Percentiles rank a stretch among this genome's conserved stretches.
phyloP scores from a whole-genome alignment of 2,888 invertebrate genomes.

The Drosophila hamatofila region DNA sequence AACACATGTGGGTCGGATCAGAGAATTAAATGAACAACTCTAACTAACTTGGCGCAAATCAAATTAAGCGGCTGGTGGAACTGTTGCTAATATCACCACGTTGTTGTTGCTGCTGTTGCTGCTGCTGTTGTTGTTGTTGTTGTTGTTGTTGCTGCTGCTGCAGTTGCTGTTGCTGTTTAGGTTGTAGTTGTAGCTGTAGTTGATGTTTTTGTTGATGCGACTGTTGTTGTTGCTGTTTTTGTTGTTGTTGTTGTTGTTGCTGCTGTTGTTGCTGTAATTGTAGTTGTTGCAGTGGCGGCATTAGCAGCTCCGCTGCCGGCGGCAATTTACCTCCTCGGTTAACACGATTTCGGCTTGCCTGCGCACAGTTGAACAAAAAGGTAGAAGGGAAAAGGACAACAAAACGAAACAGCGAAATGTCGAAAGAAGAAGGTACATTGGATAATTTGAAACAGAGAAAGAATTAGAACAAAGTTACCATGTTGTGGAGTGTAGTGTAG shows the following conservation, averaged over 20 bases:
- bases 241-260: constrained; percentile 32
- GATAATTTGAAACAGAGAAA: constrained; percentile 58
- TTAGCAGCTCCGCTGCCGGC: constrained; percentile 55
- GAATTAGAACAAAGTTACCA: constrained; percentile 64
- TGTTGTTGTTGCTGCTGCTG: constrained; percentile 47
- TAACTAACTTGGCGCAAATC: constrained; percentile 84
- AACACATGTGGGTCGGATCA: constrained; percentile 47
- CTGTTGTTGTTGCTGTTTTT: constrained; percentile 34
- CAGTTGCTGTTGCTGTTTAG: constrained; percentile 51
- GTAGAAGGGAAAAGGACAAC: constrained; percentile 35
- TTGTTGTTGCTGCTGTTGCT: constrained; percentile 78
- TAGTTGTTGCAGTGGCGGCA: constrained; percentile 50
- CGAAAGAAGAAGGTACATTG: constrained; percentile 37
- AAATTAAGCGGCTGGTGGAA: constrained; percentile 84
- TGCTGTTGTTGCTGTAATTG: constrained; percentile 38
- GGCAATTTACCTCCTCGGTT: constrained; percentile 69
- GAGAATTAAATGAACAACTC: constrained; percentile 63
- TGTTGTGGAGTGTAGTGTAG: constrained; percentile 33
- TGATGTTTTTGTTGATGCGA: constrained; percentile 32
- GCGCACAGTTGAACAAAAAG: constrained; percentile 41
- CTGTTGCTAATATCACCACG: constrained; percentile 82
- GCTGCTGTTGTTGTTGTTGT: constrained; percentile 54
- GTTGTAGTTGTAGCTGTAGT: constrained; percentile 49
- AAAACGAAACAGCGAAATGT: constrained; percentile 56
- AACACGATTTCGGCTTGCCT: constrained; percentile 69